phyloP scores from a whole-genome alignment of 1,140 invertebrate species.

The Ceratosolen solmsi region DNA sequence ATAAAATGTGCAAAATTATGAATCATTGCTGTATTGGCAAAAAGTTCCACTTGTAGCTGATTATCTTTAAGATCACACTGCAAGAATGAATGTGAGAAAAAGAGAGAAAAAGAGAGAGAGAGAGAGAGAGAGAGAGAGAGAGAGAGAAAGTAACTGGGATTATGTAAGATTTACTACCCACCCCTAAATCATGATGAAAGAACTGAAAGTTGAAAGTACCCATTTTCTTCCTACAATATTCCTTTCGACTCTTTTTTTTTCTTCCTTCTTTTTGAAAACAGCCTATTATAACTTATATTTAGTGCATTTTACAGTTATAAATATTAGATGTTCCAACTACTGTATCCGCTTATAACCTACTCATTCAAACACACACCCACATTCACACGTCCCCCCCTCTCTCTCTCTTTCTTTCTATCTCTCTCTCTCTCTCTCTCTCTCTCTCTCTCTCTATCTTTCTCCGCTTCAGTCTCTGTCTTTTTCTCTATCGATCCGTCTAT shows the following conservation, averaged over 20 bases:
- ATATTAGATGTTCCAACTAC: conserved; percentile 61
- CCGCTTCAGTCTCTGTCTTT: not conserved
- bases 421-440: no score
- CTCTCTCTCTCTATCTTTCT: conserved; percentile 3
- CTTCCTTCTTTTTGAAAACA: not conserved
- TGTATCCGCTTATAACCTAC: conserved; percentile 64
- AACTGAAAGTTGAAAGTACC: conserved; percentile 35
- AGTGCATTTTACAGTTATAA: conserved; percentile 57
- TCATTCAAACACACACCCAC: no score
- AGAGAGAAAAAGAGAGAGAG: no score
- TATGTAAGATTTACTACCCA: conserved; percentile 58
- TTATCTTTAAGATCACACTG: no score
- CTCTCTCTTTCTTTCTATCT: no score
- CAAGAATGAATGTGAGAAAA: no score
- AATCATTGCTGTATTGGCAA: not conserved
- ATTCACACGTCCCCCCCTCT: no score
- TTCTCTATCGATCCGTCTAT: no score
- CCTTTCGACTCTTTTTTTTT: no score
- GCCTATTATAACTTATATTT: conserved; percentile 31
- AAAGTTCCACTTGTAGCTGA: no score
- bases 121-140: conserved; percentile 22
- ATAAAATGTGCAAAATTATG: no score
- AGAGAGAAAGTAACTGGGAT: not conserved
- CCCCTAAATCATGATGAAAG: conserved; percentile 56
- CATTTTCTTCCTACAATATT: conserved; percentile 58